Conservation (phyloP, 2,888 invertebrate genomes). For the Stenurella melanura region DNA sequence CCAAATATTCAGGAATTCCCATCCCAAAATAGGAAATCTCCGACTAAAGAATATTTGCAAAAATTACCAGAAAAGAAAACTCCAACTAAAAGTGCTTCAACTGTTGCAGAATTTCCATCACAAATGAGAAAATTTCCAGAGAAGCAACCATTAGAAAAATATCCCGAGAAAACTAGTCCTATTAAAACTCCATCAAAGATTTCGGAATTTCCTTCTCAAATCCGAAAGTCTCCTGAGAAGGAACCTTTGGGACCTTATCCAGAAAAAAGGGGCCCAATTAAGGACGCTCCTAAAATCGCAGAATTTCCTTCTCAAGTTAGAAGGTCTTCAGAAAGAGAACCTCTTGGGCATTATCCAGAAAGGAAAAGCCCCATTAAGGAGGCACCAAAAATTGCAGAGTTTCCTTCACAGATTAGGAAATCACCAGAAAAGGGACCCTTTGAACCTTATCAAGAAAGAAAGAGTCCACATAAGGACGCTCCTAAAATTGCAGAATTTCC, state of each 20-base stretch:
- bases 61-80: constrained; percentile 52
- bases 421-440: constrained; percentile 56
- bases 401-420: constrained; percentile 57
- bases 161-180: not conserved
- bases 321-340: constrained; percentile 42
- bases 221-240: constrained; percentile 50
- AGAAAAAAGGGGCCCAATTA: constrained; percentile 41
- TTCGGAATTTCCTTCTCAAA: constrained; percentile 54
- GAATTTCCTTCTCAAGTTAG: constrained; percentile 53
- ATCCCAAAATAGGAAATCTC: constrained; percentile 51
- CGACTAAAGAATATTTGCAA: constrained; percentile 48
- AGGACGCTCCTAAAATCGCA: constrained; percentile 40
- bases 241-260: constrained; percentile 49
- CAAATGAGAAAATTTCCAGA: constrained; percentile 57
- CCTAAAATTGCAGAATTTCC: constrained; percentile 58
- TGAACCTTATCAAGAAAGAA: constrained; percentile 54
- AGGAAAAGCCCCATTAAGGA: constrained; percentile 41
- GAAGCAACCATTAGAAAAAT: constrained; percentile 45
- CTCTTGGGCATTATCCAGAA: constrained; percentile 50
- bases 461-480: constrained; percentile 43
- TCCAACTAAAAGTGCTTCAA: constrained; percentile 46
- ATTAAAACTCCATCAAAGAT: not conserved
- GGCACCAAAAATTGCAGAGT: constrained; percentile 50
- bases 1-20: constrained; percentile 52
- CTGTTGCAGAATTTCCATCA: constrained; percentile 57